Evolutionary conservation across 2,797 vertebrate genomes (phyloP).

Genomic region (Echiichthys vipera): DNA sequence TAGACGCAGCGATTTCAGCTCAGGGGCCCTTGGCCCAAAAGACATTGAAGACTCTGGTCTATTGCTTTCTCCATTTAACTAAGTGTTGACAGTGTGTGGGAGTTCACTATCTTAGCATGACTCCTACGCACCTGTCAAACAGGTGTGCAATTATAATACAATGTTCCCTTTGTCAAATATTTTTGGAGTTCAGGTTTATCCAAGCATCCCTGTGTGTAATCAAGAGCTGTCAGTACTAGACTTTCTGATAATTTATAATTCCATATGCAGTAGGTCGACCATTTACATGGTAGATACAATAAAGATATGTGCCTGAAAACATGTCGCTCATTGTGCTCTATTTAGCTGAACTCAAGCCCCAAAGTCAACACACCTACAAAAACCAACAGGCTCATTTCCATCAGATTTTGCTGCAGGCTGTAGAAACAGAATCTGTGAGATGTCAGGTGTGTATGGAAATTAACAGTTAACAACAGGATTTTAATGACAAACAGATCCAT

Average conservation of each 20-base stretch:
- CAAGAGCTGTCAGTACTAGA: no score
- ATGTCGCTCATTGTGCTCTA: no score
- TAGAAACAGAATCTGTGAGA: neutral
- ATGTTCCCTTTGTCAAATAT: rapidly evolving
- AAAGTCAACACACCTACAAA: neutral
- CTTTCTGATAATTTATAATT: no score
- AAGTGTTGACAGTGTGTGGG: neutral
- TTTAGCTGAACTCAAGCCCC: no score
- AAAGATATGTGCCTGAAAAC: no score
- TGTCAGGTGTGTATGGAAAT: constrained; percentile 9
- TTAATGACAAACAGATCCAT: neutral
- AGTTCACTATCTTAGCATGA: rapidly evolving
- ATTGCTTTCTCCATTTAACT: neutral
- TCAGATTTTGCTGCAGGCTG: constrained; percentile 9
- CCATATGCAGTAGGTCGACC: no score
- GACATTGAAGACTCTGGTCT: no score
- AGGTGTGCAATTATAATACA: neutral
- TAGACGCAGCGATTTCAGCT: no score
- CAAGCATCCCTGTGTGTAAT: no score
- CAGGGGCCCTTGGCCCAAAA: no score
- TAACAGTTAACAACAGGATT: constrained; percentile 1
- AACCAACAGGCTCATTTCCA: neutral
- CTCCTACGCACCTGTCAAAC: neutral
- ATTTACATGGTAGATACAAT: no score
- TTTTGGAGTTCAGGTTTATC: no score